Conservation (phyloP, 2,888 invertebrate genomes). For the Gymnocheta viridis region DNA sequence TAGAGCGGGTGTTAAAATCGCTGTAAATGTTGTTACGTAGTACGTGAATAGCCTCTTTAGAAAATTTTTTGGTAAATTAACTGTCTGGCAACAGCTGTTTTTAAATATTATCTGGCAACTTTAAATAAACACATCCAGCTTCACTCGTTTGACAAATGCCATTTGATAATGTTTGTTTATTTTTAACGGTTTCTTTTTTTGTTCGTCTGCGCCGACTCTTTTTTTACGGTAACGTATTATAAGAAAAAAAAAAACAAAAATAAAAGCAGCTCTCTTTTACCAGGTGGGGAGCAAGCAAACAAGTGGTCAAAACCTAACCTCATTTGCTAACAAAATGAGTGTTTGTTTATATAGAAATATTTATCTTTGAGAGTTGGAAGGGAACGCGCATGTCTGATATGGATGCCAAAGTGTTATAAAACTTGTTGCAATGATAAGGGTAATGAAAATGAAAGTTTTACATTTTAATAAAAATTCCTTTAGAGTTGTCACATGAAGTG, state of each 20-base stretch:
- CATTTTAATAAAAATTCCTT: neutral
- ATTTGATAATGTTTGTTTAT: slow-evolving; percentile 28
- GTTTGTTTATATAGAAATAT: neutral
- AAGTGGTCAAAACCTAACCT: slow-evolving; percentile 65
- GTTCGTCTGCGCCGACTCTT: slow-evolving; percentile 47
- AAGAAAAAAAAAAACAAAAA: neutral
- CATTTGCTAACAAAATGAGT: neutral
- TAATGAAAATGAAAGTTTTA: neutral
- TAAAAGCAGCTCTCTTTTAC: neutral
- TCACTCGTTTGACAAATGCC: slow-evolving; percentile 38
- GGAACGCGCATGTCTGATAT: slow-evolving; percentile 52
- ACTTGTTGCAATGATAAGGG: slow-evolving; percentile 56
- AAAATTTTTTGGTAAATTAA: neutral
- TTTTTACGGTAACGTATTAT: neutral
- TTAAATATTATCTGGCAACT: neutral
- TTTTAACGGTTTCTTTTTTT: neutral
- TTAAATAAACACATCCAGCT: slow-evolving; percentile 56
- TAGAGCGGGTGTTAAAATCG: too few species aligned
- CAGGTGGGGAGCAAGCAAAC: slow-evolving; percentile 52
- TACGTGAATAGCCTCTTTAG: too few species aligned
- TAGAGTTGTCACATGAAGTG: too few species aligned
- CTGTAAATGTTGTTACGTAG: too few species aligned
- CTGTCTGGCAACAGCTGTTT: neutral
- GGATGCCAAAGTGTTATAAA: neutral
- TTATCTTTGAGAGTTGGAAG: neutral